Evolutionary conservation across 2,888 invertebrate genomes (phyloP).

Genomic region (Mesoligia furuncula): DNA sequence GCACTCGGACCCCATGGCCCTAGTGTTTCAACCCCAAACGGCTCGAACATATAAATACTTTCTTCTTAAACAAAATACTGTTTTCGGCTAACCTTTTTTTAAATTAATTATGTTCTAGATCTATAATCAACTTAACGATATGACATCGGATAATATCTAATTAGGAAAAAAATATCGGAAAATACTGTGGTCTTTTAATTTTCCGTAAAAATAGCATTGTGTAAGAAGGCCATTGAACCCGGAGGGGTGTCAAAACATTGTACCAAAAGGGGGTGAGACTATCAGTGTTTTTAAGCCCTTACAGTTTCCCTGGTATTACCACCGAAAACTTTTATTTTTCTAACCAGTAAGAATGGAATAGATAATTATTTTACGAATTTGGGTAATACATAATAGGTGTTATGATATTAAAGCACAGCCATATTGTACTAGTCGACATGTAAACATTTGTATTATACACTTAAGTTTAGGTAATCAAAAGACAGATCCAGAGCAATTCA

Average conservation of each 20-base stretch:
- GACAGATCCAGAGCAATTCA: background rate
- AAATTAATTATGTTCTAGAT: background rate
- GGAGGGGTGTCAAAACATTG: background rate
- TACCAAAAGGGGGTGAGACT: background rate
- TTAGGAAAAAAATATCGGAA: background rate
- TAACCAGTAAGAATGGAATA: background rate
- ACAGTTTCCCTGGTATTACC: background rate
- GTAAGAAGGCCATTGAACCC: slow-evolving; percentile 9
- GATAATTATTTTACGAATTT: background rate
- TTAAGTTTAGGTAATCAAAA: background rate
- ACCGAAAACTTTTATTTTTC: background rate
- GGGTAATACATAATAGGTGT: background rate
- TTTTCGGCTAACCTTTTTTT: background rate
- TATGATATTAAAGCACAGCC: background rate
- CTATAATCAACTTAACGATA: background rate
- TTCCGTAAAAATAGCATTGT: background rate
- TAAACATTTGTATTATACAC: background rate
- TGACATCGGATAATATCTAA: too few species aligned
- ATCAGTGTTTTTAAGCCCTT: background rate
- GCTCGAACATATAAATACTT: too few species aligned
- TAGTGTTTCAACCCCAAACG: too few species aligned
- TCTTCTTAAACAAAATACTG: background rate
- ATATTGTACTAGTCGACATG: background rate
- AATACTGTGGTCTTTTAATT: background rate
- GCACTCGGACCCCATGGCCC: too few species aligned